Evolutionary conservation across 2,888 invertebrate species (phyloP), one percentile per base, ranked within the genome.

Genomic region (Lapara coniferarum): DNA sequence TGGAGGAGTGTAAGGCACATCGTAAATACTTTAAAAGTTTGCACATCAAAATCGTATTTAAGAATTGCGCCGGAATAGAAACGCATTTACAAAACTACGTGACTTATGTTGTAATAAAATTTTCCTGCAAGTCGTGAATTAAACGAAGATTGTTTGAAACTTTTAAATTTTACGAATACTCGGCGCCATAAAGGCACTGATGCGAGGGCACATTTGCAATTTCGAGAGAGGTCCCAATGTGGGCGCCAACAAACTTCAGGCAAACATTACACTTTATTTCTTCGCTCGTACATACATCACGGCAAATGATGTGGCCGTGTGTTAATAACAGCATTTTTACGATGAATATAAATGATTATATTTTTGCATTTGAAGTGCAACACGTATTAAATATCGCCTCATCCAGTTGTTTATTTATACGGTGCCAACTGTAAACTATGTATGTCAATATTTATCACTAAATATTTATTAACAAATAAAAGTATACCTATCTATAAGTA

Each of bases 231-330:
- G 82, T 70, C 77, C 81, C 81, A 75, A 74, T 81, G 75, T 79
- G 82, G 82, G 83, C 81, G 89, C 88, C 88, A 88, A 80, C 77
- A 81, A 87, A 88, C 78, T 85, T 85, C 74, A 70, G 69, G 71
- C 73, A 72, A 73, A 76, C 73, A 74, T 77, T 75, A 78, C 68
- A 79, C 74, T 77, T 73, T 79, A 79, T 78, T 81, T 74, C 75
- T 77, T 75, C 69, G 66, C 71, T 67, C 70, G 72, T 67, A 77
- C 71, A 71, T 70, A 74, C 56, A 72, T 74, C 74, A 69, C 71
- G 69, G 46, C 69, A 70, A 71, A 70, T 78, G 75, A 79, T 71
- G 72, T 72, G 77, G 78, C 74, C 75, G 70, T 76, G 77, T 71
- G 70, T 72, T 76, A 77, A 76, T 78, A 78, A 80, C 69, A 59